These are phyloP conservation scores for Ariolimax columbianus DNA, from an alignment of 2,888 invertebrate species.

Conservation along the genomic window DNA sequence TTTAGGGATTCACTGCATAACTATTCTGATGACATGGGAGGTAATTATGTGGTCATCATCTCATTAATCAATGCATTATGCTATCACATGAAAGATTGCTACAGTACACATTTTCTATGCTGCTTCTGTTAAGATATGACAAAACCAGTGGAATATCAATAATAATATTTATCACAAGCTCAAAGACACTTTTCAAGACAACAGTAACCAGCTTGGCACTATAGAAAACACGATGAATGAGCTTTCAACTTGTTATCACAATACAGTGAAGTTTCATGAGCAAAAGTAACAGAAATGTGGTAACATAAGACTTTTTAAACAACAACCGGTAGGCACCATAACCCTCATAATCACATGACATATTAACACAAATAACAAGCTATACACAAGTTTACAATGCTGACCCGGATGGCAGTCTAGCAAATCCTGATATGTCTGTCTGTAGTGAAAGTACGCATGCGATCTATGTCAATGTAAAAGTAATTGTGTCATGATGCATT, in stretches of 20 bases:
- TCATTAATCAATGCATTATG: no score
- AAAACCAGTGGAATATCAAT: not conserved
- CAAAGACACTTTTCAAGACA: not conserved
- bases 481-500: no score
- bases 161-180: constrained; percentile 4
- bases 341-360: not conserved
- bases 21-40: no score
- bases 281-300: not conserved
- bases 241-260: not conserved
- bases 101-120: not conserved
- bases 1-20: no score
- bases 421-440: no score
- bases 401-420: no score
- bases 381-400: no score
- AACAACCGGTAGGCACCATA: not conserved
- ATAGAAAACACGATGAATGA: not conserved
- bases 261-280: not conserved
- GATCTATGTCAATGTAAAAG: not conserved
- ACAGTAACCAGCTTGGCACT: not conserved
- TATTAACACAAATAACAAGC: no score
- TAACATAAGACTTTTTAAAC: not conserved
- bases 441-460: not conserved
- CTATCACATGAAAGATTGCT: no score
- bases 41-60: no score
- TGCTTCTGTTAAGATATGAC: not conserved